Evolutionary conservation across 2,797 vertebrate genomes (phyloP).

Genomic region (Darevskia mixta): DNA sequence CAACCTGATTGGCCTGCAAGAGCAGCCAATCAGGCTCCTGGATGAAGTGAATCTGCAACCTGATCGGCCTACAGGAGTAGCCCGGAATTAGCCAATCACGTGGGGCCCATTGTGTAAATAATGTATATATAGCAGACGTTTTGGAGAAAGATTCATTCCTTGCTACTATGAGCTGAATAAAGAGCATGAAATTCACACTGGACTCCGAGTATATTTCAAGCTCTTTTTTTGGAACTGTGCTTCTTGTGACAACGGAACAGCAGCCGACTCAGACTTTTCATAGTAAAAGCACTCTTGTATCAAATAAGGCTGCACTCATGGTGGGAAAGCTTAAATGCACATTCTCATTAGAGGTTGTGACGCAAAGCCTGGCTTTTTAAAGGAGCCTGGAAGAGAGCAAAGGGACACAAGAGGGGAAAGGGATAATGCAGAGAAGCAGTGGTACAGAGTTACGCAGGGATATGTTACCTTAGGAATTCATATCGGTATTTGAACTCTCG

Average conservation of each 20-base stretch:
- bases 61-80: too few relatives aligned
- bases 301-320: neutral
- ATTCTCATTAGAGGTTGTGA: neutral
- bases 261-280: neutral
- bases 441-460: neutral
- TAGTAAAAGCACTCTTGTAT: neutral
- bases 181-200: too few relatives aligned
- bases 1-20: too few relatives aligned
- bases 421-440: neutral
- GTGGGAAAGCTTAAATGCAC: neutral
- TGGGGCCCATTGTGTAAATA: too few relatives aligned
- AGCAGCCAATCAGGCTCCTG: too few relatives aligned
- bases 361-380: neutral
- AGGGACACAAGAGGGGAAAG: neutral
- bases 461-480: conserved; percentile 72
- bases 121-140: too few relatives aligned
- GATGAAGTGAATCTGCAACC: too few relatives aligned
- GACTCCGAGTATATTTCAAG: too few relatives aligned
- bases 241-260: neutral
- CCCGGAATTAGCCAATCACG: too few relatives aligned
- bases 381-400: neutral
- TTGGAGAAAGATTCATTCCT: too few relatives aligned
- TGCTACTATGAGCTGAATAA: too few relatives aligned
- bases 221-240: neutral
- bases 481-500: conserved; percentile 65